A percentile compares a stretch with the other conserved stretches of the same genome.
phyloP scores from a whole-genome alignment of 1,140 invertebrate genomes.

The Pseudomyrmex flavicornis region DNA sequence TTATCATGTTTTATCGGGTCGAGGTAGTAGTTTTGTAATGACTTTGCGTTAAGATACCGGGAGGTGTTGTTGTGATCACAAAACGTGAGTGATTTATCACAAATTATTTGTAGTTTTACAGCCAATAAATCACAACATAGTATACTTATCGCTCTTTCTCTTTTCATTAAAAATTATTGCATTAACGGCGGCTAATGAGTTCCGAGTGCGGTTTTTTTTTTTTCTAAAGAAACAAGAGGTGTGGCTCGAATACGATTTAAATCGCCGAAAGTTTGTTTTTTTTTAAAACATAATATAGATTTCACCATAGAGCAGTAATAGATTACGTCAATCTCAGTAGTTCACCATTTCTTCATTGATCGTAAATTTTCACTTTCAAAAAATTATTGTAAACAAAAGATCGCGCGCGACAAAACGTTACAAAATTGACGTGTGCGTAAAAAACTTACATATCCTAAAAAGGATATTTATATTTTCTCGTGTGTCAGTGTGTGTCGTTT shows the following conservation, averaged over 20 bases:
- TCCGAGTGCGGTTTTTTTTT: neutral
- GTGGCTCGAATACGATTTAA: no score
- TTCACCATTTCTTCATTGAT: no score
- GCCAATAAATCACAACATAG: neutral
- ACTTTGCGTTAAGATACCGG: conserved; percentile 46
- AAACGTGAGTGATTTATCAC: conserved; percentile 53
- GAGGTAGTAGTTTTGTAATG: conserved; percentile 55
- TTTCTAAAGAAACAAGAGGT: neutral
- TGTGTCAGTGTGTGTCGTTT: neutral
- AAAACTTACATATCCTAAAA: no score
- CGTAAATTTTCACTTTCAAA: no score
- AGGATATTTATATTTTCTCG: no score
- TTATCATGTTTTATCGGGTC: conserved; percentile 72
- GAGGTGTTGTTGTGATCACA: conserved; percentile 54
- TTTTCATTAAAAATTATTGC: neutral
- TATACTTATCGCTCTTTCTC: neutral
- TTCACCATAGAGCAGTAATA: no score
- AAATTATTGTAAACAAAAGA: no score
- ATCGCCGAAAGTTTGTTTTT: no score
- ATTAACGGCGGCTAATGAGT: neutral
- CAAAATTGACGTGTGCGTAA: no score
- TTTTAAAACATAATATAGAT: no score
- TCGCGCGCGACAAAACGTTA: no score
- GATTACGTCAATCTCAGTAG: no score
- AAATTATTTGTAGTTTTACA: conserved; percentile 27